Base-by-base conservation (phyloP, 2,113 vertebrate species). In the Artemisiospiza belli region DNA sequence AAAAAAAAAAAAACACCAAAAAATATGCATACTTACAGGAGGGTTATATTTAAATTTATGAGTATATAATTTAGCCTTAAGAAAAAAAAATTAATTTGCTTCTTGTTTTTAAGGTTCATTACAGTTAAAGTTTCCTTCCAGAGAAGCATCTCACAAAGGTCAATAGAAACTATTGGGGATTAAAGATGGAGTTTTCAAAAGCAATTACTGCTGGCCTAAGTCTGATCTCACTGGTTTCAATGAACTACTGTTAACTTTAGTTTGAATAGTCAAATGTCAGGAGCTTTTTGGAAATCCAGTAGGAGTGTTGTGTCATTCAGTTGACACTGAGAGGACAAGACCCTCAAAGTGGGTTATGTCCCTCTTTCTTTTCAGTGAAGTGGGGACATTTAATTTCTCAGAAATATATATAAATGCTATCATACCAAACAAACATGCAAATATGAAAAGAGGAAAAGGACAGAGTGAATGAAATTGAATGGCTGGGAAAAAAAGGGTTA, bases 131-230 rank as follows among this genome's bases (percentile, higher is more conserved):
- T 70, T 90, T 84, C 55, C 31, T 89, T 80, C 59, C 17, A 57
- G 30, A 87, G 43, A 75, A 90, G 44, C 23, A 46, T 79, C 58
- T 87, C 41, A 89, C 18, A 77, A 77, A 92, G 55, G 76, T 80
- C 46, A 73, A 33, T 25, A 89, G 39, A 80, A 86, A 89, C 59
- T 89, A 83, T 24, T 74, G 55, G 47, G 93, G 46, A 96, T 81
- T 93, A 92, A 83, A 37, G 15, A 63, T 17, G 13, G 46, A 90
- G 57, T 95, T 92, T 95, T 88, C n/a, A 47, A 67, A 92, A 83
- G 54, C 94, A 49, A 69, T 94, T 90, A 70, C 37, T 77, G 37
- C 9, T 89, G 63, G 54, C 27, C 51, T 66, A 76, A 73, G 28
- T 59, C 31, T 77, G 51, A 69, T 89, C 17, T 68, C 51, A 55